phyloP scores from a whole-genome alignment of 2,113 vertebrate genomes.

The Melanerpes aurifrons region DNA sequence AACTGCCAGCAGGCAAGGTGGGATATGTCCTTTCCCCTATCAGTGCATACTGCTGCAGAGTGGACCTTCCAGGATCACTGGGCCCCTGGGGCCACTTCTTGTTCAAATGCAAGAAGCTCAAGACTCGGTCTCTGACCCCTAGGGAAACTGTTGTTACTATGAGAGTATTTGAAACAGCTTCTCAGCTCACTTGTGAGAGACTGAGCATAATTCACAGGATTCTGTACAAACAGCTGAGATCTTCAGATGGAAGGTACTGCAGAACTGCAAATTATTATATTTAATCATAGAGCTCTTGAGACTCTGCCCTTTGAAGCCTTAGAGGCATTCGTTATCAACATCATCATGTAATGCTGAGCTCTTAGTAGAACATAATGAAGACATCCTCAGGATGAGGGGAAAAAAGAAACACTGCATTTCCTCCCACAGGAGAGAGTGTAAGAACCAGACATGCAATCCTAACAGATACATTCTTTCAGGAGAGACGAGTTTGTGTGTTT shows the following conservation, averaged over 20 bases:
- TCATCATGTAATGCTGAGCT: background rate
- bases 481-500: background rate
- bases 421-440: background rate
- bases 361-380: constrained; percentile 52
- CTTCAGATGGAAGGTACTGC: constrained; percentile 10
- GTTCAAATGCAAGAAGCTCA: background rate
- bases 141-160: background rate
- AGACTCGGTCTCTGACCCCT: background rate
- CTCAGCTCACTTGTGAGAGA: background rate
- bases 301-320: constrained; percentile 51
- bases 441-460: background rate
- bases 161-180: background rate
- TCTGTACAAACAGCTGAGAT: background rate
- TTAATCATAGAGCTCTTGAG: constrained; percentile 55
- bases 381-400: constrained; percentile 26
- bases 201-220: background rate
- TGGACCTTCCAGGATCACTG: background rate
- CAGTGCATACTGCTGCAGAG: background rate
- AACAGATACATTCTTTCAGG: constrained; percentile 1
- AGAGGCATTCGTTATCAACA: constrained; percentile 46
- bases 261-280: constrained; percentile 39
- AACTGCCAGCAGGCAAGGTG: background rate
- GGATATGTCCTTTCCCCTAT: background rate
- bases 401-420: background rate
- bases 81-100: background rate